phyloP scores from a whole-genome alignment of 2,888 invertebrate genomes.

The Hanleya hanleyi region DNA sequence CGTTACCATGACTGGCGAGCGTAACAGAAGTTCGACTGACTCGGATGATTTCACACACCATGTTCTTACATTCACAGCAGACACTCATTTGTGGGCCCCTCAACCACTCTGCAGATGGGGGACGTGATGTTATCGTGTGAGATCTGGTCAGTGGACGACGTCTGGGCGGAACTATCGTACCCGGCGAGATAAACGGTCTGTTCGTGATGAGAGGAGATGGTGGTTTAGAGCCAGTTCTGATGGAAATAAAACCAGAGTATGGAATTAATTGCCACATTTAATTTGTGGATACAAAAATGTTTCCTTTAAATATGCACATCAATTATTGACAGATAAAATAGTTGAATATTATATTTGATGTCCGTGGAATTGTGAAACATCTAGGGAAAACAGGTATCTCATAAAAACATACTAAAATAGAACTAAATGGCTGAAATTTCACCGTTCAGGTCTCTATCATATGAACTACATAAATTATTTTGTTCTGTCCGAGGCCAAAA shows the following conservation, averaged over 20 bases:
- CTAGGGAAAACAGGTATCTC: too few relatives aligned
- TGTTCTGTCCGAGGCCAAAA: too few relatives aligned
- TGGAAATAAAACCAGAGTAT: slow-evolving; percentile 16
- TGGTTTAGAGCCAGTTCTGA: slow-evolving; percentile 77
- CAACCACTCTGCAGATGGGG: neutral
- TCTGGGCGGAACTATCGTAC: slow-evolving; percentile 37
- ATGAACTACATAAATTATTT: too few relatives aligned
- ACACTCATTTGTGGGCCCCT: slow-evolving; percentile 86
- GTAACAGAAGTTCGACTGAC: slow-evolving; percentile 80
- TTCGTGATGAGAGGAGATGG: slow-evolving; percentile 70
- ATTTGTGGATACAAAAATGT: too few relatives aligned
- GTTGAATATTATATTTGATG: too few relatives aligned
- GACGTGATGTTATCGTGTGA: slow-evolving; percentile 40
- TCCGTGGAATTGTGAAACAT: too few relatives aligned
- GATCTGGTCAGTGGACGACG: slow-evolving; percentile 34
- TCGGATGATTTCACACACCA: slow-evolving; percentile 95
- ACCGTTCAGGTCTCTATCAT: too few relatives aligned
- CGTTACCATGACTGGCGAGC: slow-evolving; percentile 39
- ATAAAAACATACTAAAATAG: too few relatives aligned
- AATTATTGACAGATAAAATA: too few relatives aligned
- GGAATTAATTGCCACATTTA: too few relatives aligned
- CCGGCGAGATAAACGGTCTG: slow-evolving; percentile 45
- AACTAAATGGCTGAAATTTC: too few relatives aligned
- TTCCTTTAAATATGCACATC: too few relatives aligned
- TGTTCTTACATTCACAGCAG: slow-evolving; percentile 94